These are phyloP conservation scores for Notoglanidium macrostoma DNA, from an alignment of 2,797 vertebrate genomes.

Conservation along the genomic window DNA sequence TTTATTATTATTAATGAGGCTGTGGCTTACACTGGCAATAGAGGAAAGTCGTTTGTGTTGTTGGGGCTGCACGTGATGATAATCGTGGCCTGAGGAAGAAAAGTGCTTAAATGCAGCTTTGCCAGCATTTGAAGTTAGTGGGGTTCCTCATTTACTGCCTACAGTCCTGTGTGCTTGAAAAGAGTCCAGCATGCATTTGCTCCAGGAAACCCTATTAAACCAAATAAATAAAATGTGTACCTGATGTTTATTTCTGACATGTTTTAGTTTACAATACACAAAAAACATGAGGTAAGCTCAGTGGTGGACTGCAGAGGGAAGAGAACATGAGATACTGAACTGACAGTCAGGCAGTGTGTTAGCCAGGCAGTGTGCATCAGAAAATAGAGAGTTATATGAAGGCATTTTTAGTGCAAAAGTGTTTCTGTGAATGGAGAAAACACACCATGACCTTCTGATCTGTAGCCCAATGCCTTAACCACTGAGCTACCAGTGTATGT, in stretches of 20 bases:
- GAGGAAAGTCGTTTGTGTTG: conserved; percentile 7
- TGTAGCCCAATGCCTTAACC: neutral
- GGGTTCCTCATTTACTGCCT: conserved; percentile 30
- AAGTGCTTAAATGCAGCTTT: conserved; percentile 26
- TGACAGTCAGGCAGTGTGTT: conserved; percentile 17
- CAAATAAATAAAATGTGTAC: conserved; percentile 1
- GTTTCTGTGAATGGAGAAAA: conserved; percentile 1
- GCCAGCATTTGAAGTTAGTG: conserved; percentile 27
- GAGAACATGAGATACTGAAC: neutral
- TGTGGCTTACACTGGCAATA: neutral
- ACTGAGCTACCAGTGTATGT: neutral
- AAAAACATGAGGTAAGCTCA: conserved; percentile 16
- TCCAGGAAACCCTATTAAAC: conserved; percentile 27
- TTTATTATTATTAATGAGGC: conserved; percentile 36
- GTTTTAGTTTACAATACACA: neutral
- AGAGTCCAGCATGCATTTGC: conserved; percentile 1
- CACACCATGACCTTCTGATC: neutral
- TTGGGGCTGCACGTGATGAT: conserved; percentile 6
- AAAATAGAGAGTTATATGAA: too few relatives aligned
- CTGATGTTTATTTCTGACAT: neutral
- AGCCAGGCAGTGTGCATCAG: conserved; percentile 2
- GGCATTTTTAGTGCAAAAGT: neutral
- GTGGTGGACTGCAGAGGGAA: neutral
- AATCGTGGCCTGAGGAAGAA: conserved; percentile 13
- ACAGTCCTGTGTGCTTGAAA: conserved; percentile 12